These are phyloP conservation scores for Clanis bilineata DNA, from an alignment of 2,888 invertebrate genomes.

Conservation along the genomic window DNA sequence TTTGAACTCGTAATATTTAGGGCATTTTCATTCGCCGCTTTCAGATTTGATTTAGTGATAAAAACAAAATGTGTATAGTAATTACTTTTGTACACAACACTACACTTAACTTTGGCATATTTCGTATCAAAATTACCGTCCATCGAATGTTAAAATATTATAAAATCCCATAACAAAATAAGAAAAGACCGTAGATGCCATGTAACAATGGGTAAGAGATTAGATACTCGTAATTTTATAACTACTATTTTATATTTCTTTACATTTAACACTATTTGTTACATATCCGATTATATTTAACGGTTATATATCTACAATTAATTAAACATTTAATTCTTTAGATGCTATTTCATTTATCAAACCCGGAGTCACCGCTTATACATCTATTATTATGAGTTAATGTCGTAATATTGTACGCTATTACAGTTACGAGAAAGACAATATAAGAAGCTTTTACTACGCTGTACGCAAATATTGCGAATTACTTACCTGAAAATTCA, in stretches of 20 bases:
- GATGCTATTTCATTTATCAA: constrained; percentile 1
- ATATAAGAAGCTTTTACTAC: constrained; percentile 29
- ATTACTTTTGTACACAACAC: neutral
- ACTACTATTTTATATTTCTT: constrained; percentile 60
- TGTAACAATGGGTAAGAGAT: constrained; percentile 52
- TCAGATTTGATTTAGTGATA: neutral
- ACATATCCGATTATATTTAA: constrained; percentile 66
- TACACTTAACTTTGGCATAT: neutral
- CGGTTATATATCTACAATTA: constrained; percentile 18
- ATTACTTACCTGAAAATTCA: constrained; percentile 35
- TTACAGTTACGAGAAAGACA: constrained; percentile 22
- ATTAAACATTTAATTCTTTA: constrained; percentile 36
- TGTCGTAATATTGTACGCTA: constrained; percentile 14
- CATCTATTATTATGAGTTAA: constrained; percentile 15
- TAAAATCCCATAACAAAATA: constrained; percentile 56
- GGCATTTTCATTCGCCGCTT: neutral
- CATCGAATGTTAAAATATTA: constrained; percentile 53
- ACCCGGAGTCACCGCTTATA: neutral
- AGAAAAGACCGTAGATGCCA: constrained; percentile 55
- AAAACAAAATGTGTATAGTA: neutral
- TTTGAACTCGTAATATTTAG: neutral
- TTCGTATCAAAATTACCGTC: constrained; percentile 47
- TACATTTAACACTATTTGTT: constrained; percentile 68
- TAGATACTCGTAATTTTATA: constrained; percentile 54
- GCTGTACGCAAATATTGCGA: constrained; percentile 42